Conservation (phyloP, 2,888 invertebrate genomes). For the Lasioglossum figueresi region DNA sequence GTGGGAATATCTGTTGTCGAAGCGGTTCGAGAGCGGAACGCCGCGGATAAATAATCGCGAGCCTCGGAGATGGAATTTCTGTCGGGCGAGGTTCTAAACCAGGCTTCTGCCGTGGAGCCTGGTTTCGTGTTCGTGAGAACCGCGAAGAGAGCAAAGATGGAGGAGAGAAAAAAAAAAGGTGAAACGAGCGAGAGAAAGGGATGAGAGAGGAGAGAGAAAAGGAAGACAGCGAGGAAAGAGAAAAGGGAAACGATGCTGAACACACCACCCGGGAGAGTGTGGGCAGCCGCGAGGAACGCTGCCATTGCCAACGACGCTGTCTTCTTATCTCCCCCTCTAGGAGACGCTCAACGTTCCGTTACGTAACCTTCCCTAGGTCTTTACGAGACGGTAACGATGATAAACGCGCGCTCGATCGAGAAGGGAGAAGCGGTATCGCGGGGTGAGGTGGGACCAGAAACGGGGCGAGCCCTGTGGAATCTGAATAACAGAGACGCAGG, state of each 20-base stretch:
- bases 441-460: not conserved
- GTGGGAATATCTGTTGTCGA: constrained; percentile 4
- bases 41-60: constrained; percentile 12
- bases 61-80: constrained; percentile 11
- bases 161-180: not conserved
- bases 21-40: constrained; percentile 9
- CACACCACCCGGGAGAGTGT: not conserved
- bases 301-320: constrained; percentile 3
- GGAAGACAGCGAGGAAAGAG: not conserved
- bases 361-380: constrained; percentile 28
- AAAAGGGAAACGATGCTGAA: constrained; percentile 9
- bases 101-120: not conserved
- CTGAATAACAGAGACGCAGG: constrained; percentile 49
- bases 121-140: constrained; percentile 25
- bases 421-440: not conserved
- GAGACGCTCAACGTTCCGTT: constrained; percentile 46
- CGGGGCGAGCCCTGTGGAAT: constrained; percentile 10
- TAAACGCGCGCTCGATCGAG: constrained; percentile 19
- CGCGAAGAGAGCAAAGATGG: not conserved
- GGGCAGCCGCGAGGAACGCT: constrained; percentile 14
- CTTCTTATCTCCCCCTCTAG: constrained; percentile 51
- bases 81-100: not conserved
- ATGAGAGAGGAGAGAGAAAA: not conserved
- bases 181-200: not conserved
- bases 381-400: constrained; percentile 22